Evolutionary conservation across 2,888 invertebrate species (phyloP).

Genomic region (Bembecia ichneumoniformis): DNA sequence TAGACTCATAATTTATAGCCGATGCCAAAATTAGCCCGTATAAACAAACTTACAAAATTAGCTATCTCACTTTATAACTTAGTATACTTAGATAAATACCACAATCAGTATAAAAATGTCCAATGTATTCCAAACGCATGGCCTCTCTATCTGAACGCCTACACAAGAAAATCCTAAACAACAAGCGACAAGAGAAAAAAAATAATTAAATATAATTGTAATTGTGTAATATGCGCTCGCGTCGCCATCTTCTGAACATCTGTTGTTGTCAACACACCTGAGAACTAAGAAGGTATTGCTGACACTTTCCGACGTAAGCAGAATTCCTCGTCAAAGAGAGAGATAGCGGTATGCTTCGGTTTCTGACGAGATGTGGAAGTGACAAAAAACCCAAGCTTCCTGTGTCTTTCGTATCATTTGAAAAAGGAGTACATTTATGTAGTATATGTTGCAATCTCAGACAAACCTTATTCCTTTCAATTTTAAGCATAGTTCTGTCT

Average conservation of each 20-base stretch:
- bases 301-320: conserved; percentile 10
- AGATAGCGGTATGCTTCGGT: conserved; percentile 30
- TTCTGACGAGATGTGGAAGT: conserved; percentile 58
- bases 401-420: conserved; percentile 72
- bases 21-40: no score
- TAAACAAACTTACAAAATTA: no score
- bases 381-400: conserved; percentile 71
- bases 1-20: no score
- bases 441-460: conserved; percentile 25
- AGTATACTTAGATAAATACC: no score
- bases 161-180: conserved; percentile 41
- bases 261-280: conserved; percentile 72
- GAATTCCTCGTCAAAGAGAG: conserved; percentile 15
- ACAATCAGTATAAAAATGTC: conserved; percentile 18
- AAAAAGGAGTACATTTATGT: conserved; percentile 57
- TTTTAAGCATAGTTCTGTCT: no score
- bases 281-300: conserved; percentile 34
- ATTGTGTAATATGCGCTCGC: conserved; percentile 64
- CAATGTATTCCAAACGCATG: conserved; percentile 41
- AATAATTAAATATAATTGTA: conserved; percentile 70
- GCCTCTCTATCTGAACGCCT: conserved; percentile 29
- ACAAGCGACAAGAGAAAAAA: conserved; percentile 49
- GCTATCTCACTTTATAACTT: no score
- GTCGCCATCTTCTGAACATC: conserved; percentile 60
- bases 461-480: background rate